phyloP scores from a whole-genome alignment of 2,113 vertebrate species.

The Ammodytes marinus region DNA sequence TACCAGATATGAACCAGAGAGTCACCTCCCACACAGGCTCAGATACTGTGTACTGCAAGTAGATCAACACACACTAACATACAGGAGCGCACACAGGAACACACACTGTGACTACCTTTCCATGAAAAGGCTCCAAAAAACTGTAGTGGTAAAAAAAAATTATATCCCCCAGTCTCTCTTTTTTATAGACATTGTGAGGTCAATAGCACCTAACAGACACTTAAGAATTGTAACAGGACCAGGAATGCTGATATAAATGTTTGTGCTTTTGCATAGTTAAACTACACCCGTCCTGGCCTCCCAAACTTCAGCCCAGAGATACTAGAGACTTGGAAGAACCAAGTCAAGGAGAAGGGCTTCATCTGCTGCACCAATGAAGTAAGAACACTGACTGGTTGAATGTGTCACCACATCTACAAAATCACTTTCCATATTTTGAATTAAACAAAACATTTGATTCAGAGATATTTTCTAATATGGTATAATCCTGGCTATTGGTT shows the following conservation, averaged over 20 bases:
- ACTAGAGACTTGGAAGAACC: constrained; percentile 94
- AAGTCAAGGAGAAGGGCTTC: constrained; percentile 97
- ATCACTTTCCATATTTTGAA: background rate
- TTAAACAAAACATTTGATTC: background rate
- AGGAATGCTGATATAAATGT: background rate
- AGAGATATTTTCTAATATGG: background rate
- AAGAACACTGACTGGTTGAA: constrained; percentile 68
- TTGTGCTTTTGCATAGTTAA: constrained; percentile 86
- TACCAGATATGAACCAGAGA: background rate
- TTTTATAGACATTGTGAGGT: background rate
- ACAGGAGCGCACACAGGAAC: background rate
- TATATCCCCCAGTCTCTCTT: background rate
- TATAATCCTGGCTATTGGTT: background rate
- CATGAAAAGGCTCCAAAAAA: constrained; percentile 9
- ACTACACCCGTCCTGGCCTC: constrained; percentile 96
- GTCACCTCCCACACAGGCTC: background rate
- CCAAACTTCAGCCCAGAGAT: constrained; percentile 93
- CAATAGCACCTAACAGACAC: background rate
- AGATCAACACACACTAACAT: background rate
- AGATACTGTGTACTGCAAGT: background rate
- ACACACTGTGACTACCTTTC: too few relatives aligned
- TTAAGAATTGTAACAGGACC: background rate
- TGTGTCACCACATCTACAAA: background rate
- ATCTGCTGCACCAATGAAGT: constrained; percentile 96
- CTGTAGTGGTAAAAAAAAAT: background rate